Conservation (phyloP, 2,888 invertebrate genomes). For the Drepanosiphum platanoidis region DNA sequence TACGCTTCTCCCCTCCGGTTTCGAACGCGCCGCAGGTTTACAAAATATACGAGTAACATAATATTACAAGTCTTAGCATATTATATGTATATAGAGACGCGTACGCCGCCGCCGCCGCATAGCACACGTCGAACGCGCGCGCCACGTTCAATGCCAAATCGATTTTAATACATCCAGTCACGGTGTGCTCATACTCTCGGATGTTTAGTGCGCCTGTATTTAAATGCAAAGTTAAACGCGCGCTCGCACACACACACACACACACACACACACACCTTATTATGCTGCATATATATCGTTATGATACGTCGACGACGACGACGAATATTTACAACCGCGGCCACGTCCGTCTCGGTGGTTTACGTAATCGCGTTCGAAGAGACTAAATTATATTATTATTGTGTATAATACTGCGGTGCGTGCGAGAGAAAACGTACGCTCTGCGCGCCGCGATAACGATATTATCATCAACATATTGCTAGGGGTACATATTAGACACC, state of each 20-base stretch:
- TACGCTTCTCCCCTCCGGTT: too few relatives aligned
- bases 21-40: too few relatives aligned
- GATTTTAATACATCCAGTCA: conserved; percentile 47
- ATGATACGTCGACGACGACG: background rate
- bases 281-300: background rate
- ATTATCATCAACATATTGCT: too few relatives aligned
- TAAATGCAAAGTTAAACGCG: background rate
- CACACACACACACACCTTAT: background rate
- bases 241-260: background rate
- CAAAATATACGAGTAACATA: too few relatives aligned
- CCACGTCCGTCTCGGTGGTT: background rate
- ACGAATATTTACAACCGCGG: background rate
- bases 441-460: too few relatives aligned
- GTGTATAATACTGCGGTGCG: too few relatives aligned
- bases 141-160: conserved; percentile 48
- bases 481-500: too few relatives aligned
- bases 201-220: conserved; percentile 4
- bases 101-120: background rate
- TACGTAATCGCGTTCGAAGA: background rate
- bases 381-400: conserved; percentile 3
- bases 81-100: background rate
- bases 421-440: too few relatives aligned
- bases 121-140: background rate
- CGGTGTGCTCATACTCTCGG: background rate
- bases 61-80: too few relatives aligned